phyloP scores from a whole-genome alignment of 2,888 invertebrate genomes.

The Rhaphigaster nebulosa region DNA sequence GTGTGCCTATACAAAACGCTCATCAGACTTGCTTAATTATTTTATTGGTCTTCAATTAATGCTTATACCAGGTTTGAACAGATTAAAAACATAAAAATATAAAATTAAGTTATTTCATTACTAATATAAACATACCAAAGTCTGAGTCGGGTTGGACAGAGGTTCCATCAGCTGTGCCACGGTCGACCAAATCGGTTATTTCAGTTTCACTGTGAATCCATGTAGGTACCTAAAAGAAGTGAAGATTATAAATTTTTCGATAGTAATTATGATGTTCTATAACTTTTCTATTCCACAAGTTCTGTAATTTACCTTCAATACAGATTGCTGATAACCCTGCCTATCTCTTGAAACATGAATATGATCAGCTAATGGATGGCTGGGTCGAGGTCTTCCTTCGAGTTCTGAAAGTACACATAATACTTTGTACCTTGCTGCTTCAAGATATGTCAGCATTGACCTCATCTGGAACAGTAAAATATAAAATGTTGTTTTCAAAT shows the following conservation, averaged over 20 bases:
- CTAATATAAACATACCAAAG: constrained; percentile 74
- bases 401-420: constrained; percentile 85
- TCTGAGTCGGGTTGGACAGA: constrained; percentile 90
- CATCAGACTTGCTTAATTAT: too few species aligned
- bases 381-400: constrained; percentile 81
- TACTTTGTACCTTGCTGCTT: constrained; percentile 91
- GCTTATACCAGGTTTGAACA: too few species aligned
- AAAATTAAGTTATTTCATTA: not conserved
- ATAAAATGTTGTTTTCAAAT: not conserved
- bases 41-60: too few species aligned
- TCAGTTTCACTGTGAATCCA: constrained; percentile 79
- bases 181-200: constrained; percentile 78
- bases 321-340: constrained; percentile 88
- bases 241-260: not conserved
- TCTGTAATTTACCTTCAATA: constrained; percentile 77
- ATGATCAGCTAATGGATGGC: constrained; percentile 87
- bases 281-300: not conserved
- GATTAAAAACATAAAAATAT: too few species aligned
- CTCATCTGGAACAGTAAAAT: constrained; percentile 79
- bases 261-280: not conserved
- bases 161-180: constrained; percentile 86
- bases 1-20: too few species aligned
- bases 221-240: constrained; percentile 59
- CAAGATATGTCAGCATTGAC: constrained; percentile 91
- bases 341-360: constrained; percentile 91